Evolutionary conservation across 2,113 vertebrate species (phyloP).

Genomic region (Paracanthobrama guichenoti): DNA sequence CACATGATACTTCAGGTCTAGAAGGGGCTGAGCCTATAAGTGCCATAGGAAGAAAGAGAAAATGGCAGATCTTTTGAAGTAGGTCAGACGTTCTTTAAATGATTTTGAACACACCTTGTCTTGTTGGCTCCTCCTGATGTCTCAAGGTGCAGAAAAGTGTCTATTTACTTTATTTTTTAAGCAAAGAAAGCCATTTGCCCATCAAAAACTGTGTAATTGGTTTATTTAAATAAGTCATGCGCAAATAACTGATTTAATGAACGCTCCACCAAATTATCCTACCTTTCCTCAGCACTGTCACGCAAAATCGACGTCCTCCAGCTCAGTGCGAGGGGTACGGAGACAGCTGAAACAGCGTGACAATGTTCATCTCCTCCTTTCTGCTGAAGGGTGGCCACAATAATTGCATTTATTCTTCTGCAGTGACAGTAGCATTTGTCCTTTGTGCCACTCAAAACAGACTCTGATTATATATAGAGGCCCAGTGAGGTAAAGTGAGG

Average conservation of each 20-base stretch:
- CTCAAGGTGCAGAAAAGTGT: not conserved
- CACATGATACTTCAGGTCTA: not conserved
- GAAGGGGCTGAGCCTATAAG: not conserved
- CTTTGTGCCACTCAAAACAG: slow-evolving; percentile 35
- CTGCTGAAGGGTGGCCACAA: slow-evolving; percentile 39
- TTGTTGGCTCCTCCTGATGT: slow-evolving; percentile 4
- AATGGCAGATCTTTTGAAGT: slow-evolving; percentile 15
- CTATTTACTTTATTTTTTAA: not conserved
- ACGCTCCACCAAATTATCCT: not conserved
- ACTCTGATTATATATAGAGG: slow-evolving; percentile 11
- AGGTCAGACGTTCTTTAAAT: not conserved
- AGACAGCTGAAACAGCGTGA: slow-evolving; percentile 29
- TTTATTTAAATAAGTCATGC: slow-evolving; percentile 42
- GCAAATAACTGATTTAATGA: slow-evolving; percentile 45
- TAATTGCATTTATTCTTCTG: slow-evolving; percentile 48
- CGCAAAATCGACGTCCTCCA: not conserved
- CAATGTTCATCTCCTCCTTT: slow-evolving; percentile 38
- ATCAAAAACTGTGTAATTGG: slow-evolving; percentile 36
- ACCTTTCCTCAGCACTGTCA: slow-evolving; percentile 26
- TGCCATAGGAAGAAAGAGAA: not conserved
- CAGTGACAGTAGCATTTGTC: slow-evolving; percentile 30
- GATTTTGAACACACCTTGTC: not conserved
- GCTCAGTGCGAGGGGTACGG: not conserved
- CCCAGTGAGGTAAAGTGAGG: not conserved
- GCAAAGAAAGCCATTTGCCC: not conserved